Evolutionary conservation across 1,140 invertebrate species (phyloP).

Genomic region (Acyrthosiphon pisum): DNA sequence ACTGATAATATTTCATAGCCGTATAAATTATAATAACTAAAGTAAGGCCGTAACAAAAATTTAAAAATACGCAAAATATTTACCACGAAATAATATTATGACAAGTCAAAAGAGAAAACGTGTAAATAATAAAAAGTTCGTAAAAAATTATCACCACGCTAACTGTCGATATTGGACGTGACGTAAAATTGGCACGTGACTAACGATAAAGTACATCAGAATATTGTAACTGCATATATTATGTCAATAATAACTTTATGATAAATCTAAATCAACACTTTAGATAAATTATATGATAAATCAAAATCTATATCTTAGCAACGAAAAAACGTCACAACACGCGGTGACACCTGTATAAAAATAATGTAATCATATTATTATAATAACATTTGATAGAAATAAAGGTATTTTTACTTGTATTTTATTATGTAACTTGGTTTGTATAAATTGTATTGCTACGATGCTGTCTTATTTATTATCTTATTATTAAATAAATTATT

Average conservation of each 20-base stretch:
- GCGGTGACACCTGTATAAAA: neutral
- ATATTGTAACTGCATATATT: neutral
- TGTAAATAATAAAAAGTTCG: neutral
- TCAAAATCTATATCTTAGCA: neutral
- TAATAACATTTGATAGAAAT: neutral
- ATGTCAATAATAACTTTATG: neutral
- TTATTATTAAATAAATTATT: neutral
- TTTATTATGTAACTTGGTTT: neutral
- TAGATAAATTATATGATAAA: neutral
- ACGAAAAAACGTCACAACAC: neutral
- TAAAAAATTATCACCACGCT: no score
- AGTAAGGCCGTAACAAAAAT: neutral
- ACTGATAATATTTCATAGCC: neutral
- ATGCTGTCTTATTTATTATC: neutral
- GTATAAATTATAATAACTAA: neutral
- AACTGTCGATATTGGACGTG: neutral
- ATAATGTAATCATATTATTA: neutral
- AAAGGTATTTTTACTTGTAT: neutral
- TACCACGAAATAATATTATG: neutral
- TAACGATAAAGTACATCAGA: neutral
- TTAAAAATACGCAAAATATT: neutral
- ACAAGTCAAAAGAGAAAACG: neutral
- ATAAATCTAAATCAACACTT: neutral
- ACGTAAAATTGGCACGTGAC: neutral
- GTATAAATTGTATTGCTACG: neutral